Conservation (phyloP, 2,797 vertebrate genomes). For the Thamnophis elegans region DNA sequence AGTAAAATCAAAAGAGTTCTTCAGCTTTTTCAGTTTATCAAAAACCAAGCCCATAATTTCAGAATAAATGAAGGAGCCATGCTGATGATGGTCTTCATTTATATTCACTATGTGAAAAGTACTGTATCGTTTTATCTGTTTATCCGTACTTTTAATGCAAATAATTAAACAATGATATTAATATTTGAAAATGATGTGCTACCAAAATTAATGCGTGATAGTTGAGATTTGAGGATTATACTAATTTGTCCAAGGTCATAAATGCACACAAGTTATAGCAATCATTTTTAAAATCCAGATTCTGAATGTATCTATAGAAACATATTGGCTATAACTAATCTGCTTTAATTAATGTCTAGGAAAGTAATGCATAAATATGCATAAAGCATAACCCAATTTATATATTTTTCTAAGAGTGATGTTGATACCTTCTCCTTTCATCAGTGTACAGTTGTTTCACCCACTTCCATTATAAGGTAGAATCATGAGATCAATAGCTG, state of each 20-base stretch:
- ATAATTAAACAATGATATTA: not conserved
- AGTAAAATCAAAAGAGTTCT: not conserved
- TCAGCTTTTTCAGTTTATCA: not conserved
- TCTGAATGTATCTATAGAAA: not conserved
- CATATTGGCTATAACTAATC: not conserved
- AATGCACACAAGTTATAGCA: not conserved
- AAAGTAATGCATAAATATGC: not conserved
- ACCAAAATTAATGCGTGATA: not conserved
- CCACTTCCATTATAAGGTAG: not conserved
- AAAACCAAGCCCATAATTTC: not conserved
- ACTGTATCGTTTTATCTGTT: not conserved
- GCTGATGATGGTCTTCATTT: not conserved
- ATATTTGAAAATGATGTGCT: not conserved
- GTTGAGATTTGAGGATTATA: not conserved
- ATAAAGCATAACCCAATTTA: not conserved
- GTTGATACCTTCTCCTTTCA: not conserved
- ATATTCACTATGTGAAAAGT: not conserved
- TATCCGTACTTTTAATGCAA: not conserved
- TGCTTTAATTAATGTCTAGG: not conserved
- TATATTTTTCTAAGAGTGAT: not conserved
- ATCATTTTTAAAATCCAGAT: not conserved
- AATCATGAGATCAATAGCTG: not conserved
- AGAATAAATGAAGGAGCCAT: not conserved
- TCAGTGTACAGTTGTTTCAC: not conserved
- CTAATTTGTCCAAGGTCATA: not conserved